Conservation (phyloP, 2,888 invertebrate species). For the Agrochola litura region DNA sequence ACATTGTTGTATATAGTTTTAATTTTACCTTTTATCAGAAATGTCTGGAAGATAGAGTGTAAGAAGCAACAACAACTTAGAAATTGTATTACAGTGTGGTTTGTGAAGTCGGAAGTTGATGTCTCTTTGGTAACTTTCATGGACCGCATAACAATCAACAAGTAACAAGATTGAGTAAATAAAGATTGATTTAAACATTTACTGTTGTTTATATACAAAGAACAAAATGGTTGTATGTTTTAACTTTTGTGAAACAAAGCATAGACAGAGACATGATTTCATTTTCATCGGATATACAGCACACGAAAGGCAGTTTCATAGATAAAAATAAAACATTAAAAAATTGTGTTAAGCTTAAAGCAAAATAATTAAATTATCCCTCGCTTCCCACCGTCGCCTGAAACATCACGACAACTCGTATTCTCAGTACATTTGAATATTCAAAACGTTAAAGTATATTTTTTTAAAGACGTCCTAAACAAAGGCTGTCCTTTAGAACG, state of each 20-base stretch:
- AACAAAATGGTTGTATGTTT: background rate
- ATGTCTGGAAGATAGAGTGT: constrained; percentile 23
- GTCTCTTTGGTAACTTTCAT: background rate
- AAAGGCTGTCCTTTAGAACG: constrained; percentile 68
- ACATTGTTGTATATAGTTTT: constrained; percentile 64
- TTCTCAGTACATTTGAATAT: constrained; percentile 60
- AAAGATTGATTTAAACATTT: background rate
- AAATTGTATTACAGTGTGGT: background rate
- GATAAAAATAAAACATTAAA: background rate
- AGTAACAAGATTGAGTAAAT: background rate
- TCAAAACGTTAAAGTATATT: constrained; percentile 65
- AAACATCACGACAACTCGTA: constrained; percentile 53
- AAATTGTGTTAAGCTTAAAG: constrained; percentile 17
- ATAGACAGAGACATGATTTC: background rate
- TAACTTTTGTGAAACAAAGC: background rate
- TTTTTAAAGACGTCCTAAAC: constrained; percentile 68
- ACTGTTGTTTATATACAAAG: background rate
- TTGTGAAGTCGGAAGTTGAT: background rate
- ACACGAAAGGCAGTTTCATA: background rate
- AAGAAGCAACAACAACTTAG: background rate
- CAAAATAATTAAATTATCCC: constrained; percentile 37
- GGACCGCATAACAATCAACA: background rate
- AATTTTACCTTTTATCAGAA: constrained; percentile 52
- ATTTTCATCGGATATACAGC: background rate
- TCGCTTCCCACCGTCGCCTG: constrained; percentile 32